phyloP scores from a whole-genome alignment of 2,797 vertebrate species.

The Zenarchopterus dispar region DNA sequence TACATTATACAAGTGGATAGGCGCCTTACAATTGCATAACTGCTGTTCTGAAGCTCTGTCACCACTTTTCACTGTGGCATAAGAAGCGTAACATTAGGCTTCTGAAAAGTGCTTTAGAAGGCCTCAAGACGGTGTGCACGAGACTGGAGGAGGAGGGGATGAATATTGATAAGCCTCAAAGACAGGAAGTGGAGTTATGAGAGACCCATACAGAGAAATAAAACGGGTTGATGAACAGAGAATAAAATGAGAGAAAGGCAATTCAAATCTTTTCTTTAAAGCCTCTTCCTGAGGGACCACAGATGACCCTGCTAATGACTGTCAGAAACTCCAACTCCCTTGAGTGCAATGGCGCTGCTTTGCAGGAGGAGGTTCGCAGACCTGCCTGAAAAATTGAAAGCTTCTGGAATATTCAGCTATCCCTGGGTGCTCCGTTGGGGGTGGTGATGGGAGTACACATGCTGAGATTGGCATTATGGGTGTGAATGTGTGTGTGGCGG shows the following conservation, averaged over 20 bases:
- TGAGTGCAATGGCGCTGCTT: slow-evolving; percentile 58
- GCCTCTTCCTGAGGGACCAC: slow-evolving; percentile 66
- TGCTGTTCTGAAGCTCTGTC: slow-evolving; percentile 57
- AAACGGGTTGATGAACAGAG: slow-evolving; percentile 39
- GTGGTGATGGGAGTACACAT: slow-evolving; percentile 34
- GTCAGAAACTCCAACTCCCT: slow-evolving; percentile 68
- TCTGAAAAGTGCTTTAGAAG: slow-evolving; percentile 63
- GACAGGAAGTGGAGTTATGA: slow-evolving; percentile 76
- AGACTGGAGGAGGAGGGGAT: slow-evolving; percentile 57
- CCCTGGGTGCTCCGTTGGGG: slow-evolving; percentile 61
- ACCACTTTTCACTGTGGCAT: slow-evolving; percentile 70
- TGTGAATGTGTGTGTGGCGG: slow-evolving; percentile 47
- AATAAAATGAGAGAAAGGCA: slow-evolving; percentile 59
- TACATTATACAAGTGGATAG: slow-evolving; percentile 75
- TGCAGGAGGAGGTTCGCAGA: slow-evolving; percentile 67
- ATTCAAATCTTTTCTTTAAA: slow-evolving; percentile 74
- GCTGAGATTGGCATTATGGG: slow-evolving; percentile 65
- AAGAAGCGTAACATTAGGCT: slow-evolving; percentile 76
- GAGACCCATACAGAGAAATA: slow-evolving; percentile 57
- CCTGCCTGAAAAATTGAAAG: slow-evolving; percentile 79
- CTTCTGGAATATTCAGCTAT: slow-evolving; percentile 75
- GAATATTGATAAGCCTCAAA: slow-evolving; percentile 59
- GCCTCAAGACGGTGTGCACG: slow-evolving; percentile 52
- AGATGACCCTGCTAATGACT: slow-evolving; percentile 78
- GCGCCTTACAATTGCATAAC: slow-evolving; percentile 64